Evolutionary conservation across 1,140 invertebrate genomes (phyloP).

Genomic region (Cataglyphis hispanica): DNA sequence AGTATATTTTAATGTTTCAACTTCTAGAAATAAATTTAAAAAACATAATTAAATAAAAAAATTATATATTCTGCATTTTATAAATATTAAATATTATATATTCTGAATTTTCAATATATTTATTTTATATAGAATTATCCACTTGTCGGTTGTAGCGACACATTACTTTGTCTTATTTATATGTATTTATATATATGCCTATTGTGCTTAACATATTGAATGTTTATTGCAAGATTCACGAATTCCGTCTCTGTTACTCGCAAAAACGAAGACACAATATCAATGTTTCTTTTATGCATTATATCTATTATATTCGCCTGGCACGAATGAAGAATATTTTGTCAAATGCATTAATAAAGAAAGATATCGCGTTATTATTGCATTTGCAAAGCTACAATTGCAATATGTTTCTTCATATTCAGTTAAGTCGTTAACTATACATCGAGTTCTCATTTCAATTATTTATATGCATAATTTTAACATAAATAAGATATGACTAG

Average conservation of each 20-base stretch:
- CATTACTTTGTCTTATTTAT: not conserved
- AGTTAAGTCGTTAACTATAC: not conserved
- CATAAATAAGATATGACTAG: slow-evolving; percentile 21
- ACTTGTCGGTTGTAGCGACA: not conserved
- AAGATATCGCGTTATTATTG: slow-evolving; percentile 9
- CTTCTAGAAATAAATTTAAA: not conserved
- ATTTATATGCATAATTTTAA: not conserved
- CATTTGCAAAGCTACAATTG: not conserved
- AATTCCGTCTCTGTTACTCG: not conserved
- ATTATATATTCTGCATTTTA: too few relatives aligned
- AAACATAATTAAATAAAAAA: not conserved
- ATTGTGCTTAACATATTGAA: slow-evolving; percentile 28
- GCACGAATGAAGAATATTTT: slow-evolving; percentile 57
- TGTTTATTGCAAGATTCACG: slow-evolving; percentile 28
- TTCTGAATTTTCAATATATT: not conserved
- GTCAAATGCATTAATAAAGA: slow-evolving; percentile 34
- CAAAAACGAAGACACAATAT: not conserved
- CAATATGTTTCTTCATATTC: not conserved
- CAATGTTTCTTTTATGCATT: slow-evolving; percentile 31
- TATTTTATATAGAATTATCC: not conserved
- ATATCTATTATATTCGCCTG: slow-evolving; percentile 48
- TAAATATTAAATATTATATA: too few relatives aligned
- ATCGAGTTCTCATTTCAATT: slow-evolving; percentile 8
- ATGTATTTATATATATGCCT: slow-evolving; percentile 37
- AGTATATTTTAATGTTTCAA: not conserved